Base-by-base conservation (phyloP, 1,140 invertebrate genomes). In the Cotesia typhae region DNA sequence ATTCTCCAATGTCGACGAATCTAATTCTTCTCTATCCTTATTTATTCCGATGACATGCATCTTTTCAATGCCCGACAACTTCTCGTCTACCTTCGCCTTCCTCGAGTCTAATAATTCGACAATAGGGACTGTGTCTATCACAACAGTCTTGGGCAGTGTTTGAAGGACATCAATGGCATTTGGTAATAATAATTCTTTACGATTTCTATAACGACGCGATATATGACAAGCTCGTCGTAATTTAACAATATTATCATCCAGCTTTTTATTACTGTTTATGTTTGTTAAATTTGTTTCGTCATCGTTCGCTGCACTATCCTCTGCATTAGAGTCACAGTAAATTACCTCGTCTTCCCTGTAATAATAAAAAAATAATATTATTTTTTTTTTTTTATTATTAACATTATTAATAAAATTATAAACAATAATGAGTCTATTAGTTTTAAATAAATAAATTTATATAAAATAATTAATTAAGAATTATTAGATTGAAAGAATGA, bases 331-430 rank as follows among this genome's bases (percentile, higher is more conserved):
- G 14, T 65, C 63, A 28, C 41, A 65, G 20, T 65, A 65, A 14
- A 47, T 20, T 17, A 67, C 47, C 6, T 55, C 66, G 53, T 67
- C 66, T 35, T 67, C 66, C 10, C 66, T 67, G 66, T 12, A 67
- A 67, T 20, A 63, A 37, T n/a, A 17, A 12, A 57, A 57, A 57
- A 28, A 28, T 28, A 28, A 28, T 28, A 28, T 28, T 28, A 28
- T 28, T 28, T 28, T 28, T 28, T 28, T 28, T 28, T 28, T 28
- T 28, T 3, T 3, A 28, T 28, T 28, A 28, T 28, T 20, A 14
- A 57, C 4, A 65, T 36, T 12, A 47, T 28, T 28, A 28, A 28
- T 28, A 28, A 28, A 28, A 28, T 28, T 28, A 28, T 28, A 28
- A 28, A 28, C 28, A 28, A 28, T 28, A 28, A 28, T 2, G 28